Conservation (phyloP, 1,140 invertebrate species). For the Meloidogyne floridensis region DNA sequence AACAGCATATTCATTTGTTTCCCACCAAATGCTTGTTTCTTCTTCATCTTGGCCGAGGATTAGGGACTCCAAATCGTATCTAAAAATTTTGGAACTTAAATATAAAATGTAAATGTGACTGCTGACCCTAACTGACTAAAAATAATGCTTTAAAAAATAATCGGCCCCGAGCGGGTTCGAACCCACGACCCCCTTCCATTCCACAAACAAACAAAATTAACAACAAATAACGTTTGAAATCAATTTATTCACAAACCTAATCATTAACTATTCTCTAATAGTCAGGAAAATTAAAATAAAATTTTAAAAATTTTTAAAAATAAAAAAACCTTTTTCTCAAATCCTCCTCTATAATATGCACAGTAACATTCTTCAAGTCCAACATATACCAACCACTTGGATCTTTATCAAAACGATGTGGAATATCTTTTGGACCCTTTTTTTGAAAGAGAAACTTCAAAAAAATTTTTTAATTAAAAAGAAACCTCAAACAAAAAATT, state of each 20-base stretch:
- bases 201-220: no score
- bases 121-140: no score
- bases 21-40: background rate
- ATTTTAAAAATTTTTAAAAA: background rate
- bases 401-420: background rate
- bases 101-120: no score
- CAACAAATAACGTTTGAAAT: no score
- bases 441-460: no score
- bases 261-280: background rate
- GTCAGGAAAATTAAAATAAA: no score
- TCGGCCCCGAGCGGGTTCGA: no score
- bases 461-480: background rate
- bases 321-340: slow-evolving; percentile 12
- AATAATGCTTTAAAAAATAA: no score
- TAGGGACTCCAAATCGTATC: slow-evolving; percentile 18
- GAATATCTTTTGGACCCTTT: no score
- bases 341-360: slow-evolving; percentile 22
- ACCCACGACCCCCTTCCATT: no score
- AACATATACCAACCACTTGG: slow-evolving; percentile 8
- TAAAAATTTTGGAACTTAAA: background rate
- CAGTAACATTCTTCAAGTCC: background rate
- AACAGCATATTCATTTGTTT: background rate
- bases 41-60: slow-evolving; percentile 5
- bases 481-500: slow-evolving; percentile 20
- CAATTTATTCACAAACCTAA: no score